Conservation (phyloP, 2,113 vertebrate genomes). For the Chaetura pelagica region DNA sequence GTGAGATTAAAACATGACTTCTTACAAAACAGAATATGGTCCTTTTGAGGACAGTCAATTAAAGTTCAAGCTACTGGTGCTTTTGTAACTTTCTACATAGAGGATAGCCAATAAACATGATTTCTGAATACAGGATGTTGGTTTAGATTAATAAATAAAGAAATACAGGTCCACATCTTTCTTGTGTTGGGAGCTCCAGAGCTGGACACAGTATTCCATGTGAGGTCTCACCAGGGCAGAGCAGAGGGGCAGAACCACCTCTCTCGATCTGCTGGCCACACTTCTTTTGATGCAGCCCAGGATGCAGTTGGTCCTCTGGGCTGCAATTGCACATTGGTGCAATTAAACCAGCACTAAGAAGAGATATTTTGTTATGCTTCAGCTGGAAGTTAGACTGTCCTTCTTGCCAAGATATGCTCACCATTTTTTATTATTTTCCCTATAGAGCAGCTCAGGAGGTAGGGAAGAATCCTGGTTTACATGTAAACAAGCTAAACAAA, state of each 20-base stretch:
- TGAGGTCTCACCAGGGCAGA: no score
- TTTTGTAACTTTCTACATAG: neutral
- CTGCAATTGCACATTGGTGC: no score
- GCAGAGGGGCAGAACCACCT: no score
- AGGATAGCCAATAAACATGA: neutral
- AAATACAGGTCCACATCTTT: neutral
- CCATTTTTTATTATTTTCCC: neutral
- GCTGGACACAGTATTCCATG: no score
- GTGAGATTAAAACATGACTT: neutral
- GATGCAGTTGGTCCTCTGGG: no score
- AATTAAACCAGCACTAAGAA: neutral
- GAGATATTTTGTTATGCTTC: neutral
- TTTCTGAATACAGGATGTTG: neutral
- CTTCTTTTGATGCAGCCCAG: no score
- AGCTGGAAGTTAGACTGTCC: neutral
- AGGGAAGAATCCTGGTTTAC: neutral
- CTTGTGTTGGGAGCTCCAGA: no score
- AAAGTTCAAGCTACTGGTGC: neutral
- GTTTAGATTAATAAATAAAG: neutral
- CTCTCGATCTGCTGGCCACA: no score
- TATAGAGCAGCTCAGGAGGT: neutral
- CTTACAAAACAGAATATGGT: neutral
- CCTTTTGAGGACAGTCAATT: neutral
- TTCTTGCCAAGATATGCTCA: neutral
- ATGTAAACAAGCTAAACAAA: neutral